Conservation (phyloP, 2,888 invertebrate genomes). For the Gonocerus acuteangulatus region DNA sequence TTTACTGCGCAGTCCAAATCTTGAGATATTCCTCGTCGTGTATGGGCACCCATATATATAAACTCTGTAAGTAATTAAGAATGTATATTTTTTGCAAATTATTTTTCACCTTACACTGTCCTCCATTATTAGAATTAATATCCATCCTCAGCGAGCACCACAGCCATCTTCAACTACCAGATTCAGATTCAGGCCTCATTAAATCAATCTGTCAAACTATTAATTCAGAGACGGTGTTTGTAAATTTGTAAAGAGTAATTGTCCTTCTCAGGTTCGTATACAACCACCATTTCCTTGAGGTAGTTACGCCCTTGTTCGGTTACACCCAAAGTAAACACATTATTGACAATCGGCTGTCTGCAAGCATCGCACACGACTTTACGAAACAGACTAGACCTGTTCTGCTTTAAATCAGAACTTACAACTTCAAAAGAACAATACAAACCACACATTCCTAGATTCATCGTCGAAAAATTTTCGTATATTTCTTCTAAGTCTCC, state of each 20-base stretch:
- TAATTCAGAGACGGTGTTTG: slow-evolving; percentile 9
- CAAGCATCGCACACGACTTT: slow-evolving; percentile 11
- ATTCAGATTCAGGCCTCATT: too few relatives aligned
- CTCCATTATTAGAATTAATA: too few relatives aligned
- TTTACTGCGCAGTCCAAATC: too few relatives aligned
- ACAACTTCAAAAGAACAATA: slow-evolving; percentile 17
- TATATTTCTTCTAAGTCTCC: slow-evolving; percentile 4
- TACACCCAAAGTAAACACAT: slow-evolving; percentile 5
- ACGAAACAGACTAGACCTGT: slow-evolving; percentile 1
- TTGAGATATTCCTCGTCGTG: too few relatives aligned
- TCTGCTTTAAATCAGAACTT: too few relatives aligned
- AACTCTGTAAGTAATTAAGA: too few relatives aligned
- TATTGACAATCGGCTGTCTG: slow-evolving; percentile 1
- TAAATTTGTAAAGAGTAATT: slow-evolving; percentile 7
- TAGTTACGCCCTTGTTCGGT: not conserved
- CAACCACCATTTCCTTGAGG: slow-evolving; percentile 11
- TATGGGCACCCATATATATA: too few relatives aligned
- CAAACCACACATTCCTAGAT: slow-evolving; percentile 8
- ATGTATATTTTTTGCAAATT: too few relatives aligned
- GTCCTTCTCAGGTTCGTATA: slow-evolving; percentile 2
- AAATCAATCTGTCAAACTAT: too few relatives aligned
- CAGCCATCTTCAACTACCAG: too few relatives aligned
- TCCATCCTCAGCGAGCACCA: too few relatives aligned
- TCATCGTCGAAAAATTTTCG: slow-evolving; percentile 9
- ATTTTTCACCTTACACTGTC: too few relatives aligned